Evolutionary conservation across 23 tunicate species (phyloP).

Genomic region (Trididemnum clinides): DNA sequence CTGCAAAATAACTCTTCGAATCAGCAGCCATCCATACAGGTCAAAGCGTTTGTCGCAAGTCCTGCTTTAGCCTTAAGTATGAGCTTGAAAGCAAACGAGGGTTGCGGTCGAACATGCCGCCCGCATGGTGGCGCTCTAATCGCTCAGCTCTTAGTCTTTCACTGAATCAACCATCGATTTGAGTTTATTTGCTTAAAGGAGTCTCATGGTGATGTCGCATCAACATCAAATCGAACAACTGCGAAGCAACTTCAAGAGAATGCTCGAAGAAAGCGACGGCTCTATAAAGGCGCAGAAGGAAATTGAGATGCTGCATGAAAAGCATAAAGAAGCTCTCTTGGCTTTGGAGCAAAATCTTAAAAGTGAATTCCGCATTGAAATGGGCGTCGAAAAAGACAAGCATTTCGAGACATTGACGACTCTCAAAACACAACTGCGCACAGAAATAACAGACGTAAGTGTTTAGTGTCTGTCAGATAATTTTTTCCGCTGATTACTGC

Average conservation of each 20-base stretch:
- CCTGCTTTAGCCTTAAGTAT: too few relatives aligned
- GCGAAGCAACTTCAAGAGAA: conserved; percentile 63
- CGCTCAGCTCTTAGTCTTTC: too few relatives aligned
- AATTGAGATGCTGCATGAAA: conserved; percentile 7
- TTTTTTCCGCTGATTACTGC: too few relatives aligned
- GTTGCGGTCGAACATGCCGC: too few relatives aligned
- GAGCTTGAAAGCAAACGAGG: too few relatives aligned
- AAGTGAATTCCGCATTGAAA: conserved; percentile 57
- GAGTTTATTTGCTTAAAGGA: conserved; percentile 29
- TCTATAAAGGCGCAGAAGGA: conserved; percentile 43
- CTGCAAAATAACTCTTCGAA: too few relatives aligned
- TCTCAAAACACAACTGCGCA: conserved; percentile 21
- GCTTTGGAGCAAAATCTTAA: conserved; percentile 48
- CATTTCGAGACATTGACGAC: conserved; percentile 54
- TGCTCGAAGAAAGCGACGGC: conserved; percentile 50
- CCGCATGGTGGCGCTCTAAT: too few relatives aligned
- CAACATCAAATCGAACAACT: conserved; percentile 84
- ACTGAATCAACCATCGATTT: too few relatives aligned
- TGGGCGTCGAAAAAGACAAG: conserved; percentile 65
- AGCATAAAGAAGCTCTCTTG: conserved; percentile 43
- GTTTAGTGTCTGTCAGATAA: too few relatives aligned
- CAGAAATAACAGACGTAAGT: conserved; percentile 36
- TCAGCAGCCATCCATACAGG: too few relatives aligned
- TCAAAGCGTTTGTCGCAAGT: too few relatives aligned
- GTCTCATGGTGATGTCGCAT: conserved; percentile 72